Evolutionary conservation across 1,140 invertebrate genomes (phyloP), one percentile per base, ranked within the genome.

Genomic region (Cyclina sinensis): DNA sequence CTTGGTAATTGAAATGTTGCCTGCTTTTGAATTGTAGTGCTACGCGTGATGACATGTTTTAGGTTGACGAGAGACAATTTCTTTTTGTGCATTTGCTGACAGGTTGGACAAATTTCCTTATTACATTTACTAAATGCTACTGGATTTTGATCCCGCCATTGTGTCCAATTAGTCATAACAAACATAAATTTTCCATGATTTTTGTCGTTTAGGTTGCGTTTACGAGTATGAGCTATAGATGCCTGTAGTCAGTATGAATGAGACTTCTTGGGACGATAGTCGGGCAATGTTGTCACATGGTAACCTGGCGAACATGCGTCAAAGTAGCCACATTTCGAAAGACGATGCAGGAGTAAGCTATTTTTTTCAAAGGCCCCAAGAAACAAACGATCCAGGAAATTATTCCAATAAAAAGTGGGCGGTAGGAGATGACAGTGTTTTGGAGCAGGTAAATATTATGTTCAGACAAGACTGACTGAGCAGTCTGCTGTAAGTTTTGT

Each of bases 341-440:
- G 98, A 98, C 95, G 98, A 98, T 96, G 97, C 97, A 80, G 97
- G 97, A 94, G 98, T 98, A 89, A 97, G 97, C 91, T 98, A 98
- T 95, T 97, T 98, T 84, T 98, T 98, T 95, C 98, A 98, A 96
- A 96, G 98, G 91, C 97, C 97, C 32, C 97, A 98, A 94, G 96
- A 97, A 70, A 97, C 98, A 93, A 97, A 98, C 93, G 97, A 92
- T 57, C 62, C 97, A 91, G 84, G 82, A 27, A 97, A 91, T 74
- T 96, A 95, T 87, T 91, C 86, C 30, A 98, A 97, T 95, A 97
- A 97, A 93, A 96, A 97, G 90, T 98, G 98, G 98, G 97, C 97
- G 54, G 96, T 97, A 48, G 97, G 97, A 73, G 97, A 98, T 95
- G 98, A 98, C 94, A 97, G 97, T 93, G 97, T 97, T 90, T 96